Percentiles rank a stretch among this genome's conserved stretches.
These are phyloP conservation scores for human DNA, from an alignment of 2,113 vertebrate genomes.

Conservation along the genomic window GRCh38 chr12:126390001-126390500, in stretches of 20 bases:
- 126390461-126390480: too few species aligned
- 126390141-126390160: not conserved
- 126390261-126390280: not conserved
- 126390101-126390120: not conserved
- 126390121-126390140: too few species aligned
- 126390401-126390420: too few species aligned
- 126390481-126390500: too few species aligned
- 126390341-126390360: too few species aligned
- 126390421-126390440: too few species aligned
- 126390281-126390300: not conserved
- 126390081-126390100: not conserved
- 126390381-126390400: too few species aligned
- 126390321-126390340: too few species aligned
- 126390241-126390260: not conserved
- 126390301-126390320: not conserved
- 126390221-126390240: not conserved
- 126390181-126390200: not conserved
- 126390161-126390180: not conserved
- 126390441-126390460: too few species aligned
- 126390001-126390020: not conserved
- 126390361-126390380: too few species aligned
- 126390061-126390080: not conserved
- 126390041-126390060: not conserved
- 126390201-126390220: not conserved
- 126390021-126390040: not conserved